phyloP scores from a whole-genome alignment of 1,140 invertebrate genomes.

The Tachypleus tridentatus region DNA sequence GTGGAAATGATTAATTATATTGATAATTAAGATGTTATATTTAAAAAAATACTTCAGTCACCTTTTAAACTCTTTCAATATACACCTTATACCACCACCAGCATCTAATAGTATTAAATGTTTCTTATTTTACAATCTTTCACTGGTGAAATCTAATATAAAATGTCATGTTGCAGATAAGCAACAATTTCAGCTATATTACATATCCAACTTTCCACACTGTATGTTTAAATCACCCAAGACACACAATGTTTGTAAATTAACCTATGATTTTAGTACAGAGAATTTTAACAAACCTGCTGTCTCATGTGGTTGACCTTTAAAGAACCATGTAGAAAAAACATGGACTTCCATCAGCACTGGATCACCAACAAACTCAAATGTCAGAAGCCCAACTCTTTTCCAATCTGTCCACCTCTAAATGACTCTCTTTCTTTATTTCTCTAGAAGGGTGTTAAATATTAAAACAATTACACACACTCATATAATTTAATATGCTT shows the following conservation, averaged over 20 bases:
- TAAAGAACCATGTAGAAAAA: constrained; percentile 43
- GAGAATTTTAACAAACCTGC: constrained; percentile 34
- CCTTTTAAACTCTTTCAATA: too few species aligned
- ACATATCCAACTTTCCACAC: background rate
- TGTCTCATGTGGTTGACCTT: constrained; percentile 42
- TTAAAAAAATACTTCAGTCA: too few species aligned
- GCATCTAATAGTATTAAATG: too few species aligned
- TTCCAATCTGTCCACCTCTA: constrained; percentile 40
- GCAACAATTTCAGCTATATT: too few species aligned
- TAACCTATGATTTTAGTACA: background rate
- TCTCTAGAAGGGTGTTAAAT: constrained; percentile 26
- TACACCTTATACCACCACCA: too few species aligned
- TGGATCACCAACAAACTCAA: constrained; percentile 47
- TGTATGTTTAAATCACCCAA: constrained; percentile 1
- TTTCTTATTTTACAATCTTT: too few species aligned
- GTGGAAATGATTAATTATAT: too few species aligned
- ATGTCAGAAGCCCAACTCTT: constrained; percentile 49
- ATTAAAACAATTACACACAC: too few species aligned
- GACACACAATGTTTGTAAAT: constrained; percentile 1
- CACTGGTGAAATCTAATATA: too few species aligned
- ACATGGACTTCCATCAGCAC: constrained; percentile 50
- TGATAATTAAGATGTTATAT: too few species aligned
- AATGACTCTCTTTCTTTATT: constrained; percentile 45
- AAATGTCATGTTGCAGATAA: too few species aligned
- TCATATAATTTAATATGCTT: too few species aligned